Conservation (phyloP, 2,113 vertebrate genomes). For the Melanostigma gelatinosum region DNA sequence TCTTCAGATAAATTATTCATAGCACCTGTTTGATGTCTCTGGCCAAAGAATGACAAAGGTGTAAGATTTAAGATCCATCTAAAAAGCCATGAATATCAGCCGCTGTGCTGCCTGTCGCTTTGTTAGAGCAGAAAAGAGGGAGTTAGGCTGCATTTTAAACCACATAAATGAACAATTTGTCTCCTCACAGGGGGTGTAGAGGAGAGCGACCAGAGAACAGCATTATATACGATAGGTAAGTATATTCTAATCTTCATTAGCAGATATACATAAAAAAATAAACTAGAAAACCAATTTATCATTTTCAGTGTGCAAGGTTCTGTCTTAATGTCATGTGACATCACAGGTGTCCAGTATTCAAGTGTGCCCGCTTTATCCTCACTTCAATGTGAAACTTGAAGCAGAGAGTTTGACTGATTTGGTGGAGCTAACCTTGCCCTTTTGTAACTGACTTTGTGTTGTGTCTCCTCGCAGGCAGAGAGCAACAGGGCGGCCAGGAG, state of each 20-base stretch:
- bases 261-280: conserved; percentile 2
- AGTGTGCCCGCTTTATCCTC: conserved; percentile 27
- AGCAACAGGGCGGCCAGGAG: conserved; percentile 31
- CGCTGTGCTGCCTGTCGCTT: conserved; percentile 31
- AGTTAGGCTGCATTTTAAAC: conserved; percentile 32
- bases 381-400: conserved; percentile 48
- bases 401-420: conserved; percentile 41
- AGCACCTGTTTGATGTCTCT: conserved; percentile 80
- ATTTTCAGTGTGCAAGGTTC: conserved; percentile 33
- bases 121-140: not conserved
- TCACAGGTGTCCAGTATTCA: conserved; percentile 55
- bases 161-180: conserved; percentile 41
- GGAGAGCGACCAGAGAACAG: not conserved
- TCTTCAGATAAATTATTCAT: conserved; percentile 82
- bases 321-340: conserved; percentile 53
- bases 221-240: not conserved
- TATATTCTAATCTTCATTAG: conserved; percentile 9
- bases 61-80: conserved; percentile 70
- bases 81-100: conserved; percentile 54
- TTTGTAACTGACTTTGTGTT: conserved; percentile 53
- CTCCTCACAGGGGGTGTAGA: conserved; percentile 27
- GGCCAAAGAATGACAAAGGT: conserved; percentile 79
- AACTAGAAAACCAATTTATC: not conserved
- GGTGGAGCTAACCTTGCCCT: conserved; percentile 47
- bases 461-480: conserved; percentile 64